Base-by-base conservation (phyloP, 2,888 invertebrate genomes). In the Pristionchus japonicus region DNA sequence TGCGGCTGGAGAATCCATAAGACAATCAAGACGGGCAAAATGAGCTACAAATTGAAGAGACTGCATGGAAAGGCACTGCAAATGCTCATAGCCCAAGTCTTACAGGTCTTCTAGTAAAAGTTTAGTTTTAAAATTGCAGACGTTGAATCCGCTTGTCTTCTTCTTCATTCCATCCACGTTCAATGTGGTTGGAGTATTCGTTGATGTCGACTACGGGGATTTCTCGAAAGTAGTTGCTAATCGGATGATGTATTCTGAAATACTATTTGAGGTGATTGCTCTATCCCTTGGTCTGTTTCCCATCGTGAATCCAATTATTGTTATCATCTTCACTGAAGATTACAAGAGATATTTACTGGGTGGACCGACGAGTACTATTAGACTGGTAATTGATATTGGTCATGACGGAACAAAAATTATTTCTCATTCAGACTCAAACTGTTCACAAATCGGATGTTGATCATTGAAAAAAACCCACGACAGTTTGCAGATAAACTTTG, bases 1-100 rank as follows among this genome's bases (percentile, higher is more conserved):
- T 80, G 47, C 17, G 80, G 80, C 0, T 80, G 80, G 80, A 43
- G 34, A 15, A 80, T 80, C 27, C 80, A 80, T 15, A 80, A 80
- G 15, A 80, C 43, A 15, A 47, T 80, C n/a, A 80, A 80, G 40
- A 70, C 37, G 17, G 1, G 37, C 17, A 20, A 15, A 20, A 70
- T 70, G 70, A 70, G 70, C 17, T 2, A 4, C 20, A 70, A 70
- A 23, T 23, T 70, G 37, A 70, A 40, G 23, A 20, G 0, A 9
- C 20, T 40, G 3, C 70, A 70, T 9, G 20, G 70, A 1, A 34
- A 40, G n/a, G 70, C 70, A 20, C 17, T 70, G 37, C 20, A 37
- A 15, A 37, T 70, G 70, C 70, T 70, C 4, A 70, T 70, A 3
- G 34, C 70, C 20, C 70, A 70, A 40, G 70, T 70, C 15, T 37